These are phyloP conservation scores for Frieseomelitta varia DNA, from an alignment of 1,140 invertebrate species.

Conservation along the genomic window DNA sequence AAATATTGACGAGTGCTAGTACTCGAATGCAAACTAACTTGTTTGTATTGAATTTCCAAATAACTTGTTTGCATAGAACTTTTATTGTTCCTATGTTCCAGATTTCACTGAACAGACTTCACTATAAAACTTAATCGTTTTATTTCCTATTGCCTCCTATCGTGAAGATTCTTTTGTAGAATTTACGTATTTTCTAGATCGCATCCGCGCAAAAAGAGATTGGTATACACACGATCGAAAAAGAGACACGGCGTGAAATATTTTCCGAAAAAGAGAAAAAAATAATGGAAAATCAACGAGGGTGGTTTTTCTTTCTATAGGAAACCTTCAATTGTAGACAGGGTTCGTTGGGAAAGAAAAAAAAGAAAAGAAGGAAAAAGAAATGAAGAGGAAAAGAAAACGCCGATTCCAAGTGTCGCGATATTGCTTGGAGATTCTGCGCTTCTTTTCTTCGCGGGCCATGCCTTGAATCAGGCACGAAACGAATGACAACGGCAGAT, in stretches of 20 bases:
- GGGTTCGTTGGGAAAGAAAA: background rate
- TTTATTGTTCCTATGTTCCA: too few relatives aligned
- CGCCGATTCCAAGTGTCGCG: slow-evolving; percentile 1
- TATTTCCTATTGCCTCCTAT: too few relatives aligned
- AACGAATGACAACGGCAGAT: slow-evolving; percentile 72
- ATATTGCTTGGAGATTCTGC: slow-evolving; percentile 4
- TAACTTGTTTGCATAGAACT: too few relatives aligned
- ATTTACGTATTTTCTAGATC: background rate
- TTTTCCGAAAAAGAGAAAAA: background rate
- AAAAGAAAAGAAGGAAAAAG: too few relatives aligned
- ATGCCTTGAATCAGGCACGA: slow-evolving; percentile 59
- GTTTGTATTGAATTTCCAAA: too few relatives aligned
- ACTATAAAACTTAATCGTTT: too few relatives aligned
- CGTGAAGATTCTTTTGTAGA: background rate
- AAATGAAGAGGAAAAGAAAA: background rate
- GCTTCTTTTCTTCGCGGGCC: slow-evolving; percentile 26
- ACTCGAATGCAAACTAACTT: too few relatives aligned
- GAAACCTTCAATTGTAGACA: background rate
- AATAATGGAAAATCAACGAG: background rate
- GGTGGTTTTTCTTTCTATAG: background rate
- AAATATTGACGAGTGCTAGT: too few relatives aligned
- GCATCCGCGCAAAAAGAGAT: too few relatives aligned
- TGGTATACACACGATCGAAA: background rate
- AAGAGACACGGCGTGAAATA: background rate
- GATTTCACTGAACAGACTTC: too few relatives aligned